Evolutionary conservation across 2,113 vertebrate genomes (phyloP).

Genomic region (Larimichthys crocea): DNA sequence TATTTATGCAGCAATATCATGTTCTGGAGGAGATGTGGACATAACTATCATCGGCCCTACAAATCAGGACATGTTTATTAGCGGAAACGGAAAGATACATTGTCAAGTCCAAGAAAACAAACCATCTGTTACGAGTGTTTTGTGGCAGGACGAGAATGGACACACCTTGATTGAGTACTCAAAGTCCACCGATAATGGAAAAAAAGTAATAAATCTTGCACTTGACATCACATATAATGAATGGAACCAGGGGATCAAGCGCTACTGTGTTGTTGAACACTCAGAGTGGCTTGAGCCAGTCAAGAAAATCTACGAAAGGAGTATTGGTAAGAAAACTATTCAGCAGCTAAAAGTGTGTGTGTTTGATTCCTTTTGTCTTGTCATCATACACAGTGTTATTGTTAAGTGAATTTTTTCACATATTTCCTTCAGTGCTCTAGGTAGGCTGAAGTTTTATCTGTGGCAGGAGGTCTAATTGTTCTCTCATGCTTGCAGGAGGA

Average conservation of each 20-base stretch:
- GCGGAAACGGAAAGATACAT: background rate
- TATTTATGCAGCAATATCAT: background rate
- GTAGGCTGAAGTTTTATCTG: background rate
- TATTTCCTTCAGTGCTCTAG: background rate
- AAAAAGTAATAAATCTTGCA: fast-evolving
- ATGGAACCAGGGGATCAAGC: constrained; percentile 62
- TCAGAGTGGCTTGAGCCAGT: fast-evolving
- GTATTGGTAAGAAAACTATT: constrained; percentile 66
- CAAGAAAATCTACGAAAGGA: background rate
- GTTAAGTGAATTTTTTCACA: background rate
- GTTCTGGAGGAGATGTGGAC: fast-evolving
- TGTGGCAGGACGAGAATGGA: background rate
- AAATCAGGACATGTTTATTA: constrained; percentile 9
- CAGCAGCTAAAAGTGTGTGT: background rate
- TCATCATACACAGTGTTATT: background rate
- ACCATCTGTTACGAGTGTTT: fast-evolving
- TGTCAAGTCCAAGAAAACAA: constrained; percentile 1
- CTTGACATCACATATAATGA: constrained; percentile 58
- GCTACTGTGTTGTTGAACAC: constrained; percentile 55
- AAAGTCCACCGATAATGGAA: fast-evolving
- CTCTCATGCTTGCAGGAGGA: constrained; percentile 72
- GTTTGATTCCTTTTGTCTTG: background rate
- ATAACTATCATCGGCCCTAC: constrained; percentile 10
- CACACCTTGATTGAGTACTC: fast-evolving
- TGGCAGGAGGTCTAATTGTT: constrained; percentile 54